Evolutionary conservation across 2,888 invertebrate genomes (phyloP), one percentile per base, ranked within the genome.

Genomic region (Drosophila formosana): DNA sequence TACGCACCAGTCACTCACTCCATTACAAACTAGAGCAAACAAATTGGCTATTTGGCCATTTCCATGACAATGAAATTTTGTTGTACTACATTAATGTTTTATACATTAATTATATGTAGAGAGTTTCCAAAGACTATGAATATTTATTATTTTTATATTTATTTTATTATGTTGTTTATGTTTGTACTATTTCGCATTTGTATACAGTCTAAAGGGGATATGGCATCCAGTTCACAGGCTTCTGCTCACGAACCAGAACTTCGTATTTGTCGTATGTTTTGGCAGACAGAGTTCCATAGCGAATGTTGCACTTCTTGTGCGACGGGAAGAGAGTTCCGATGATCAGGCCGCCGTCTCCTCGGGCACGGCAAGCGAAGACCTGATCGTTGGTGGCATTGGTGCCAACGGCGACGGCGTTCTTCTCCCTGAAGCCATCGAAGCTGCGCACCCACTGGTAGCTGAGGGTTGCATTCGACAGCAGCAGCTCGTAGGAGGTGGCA

Each of bases 391-490:
- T 3, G 1, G 9, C 1, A 11, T 46, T 69, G 0, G 85, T 82
- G 1, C 81, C 81, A 0, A 77, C 80, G 9, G 66, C 63, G 0
- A 82, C 80, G 4, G 52, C 8, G 8, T 51, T 41, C n/a, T 28
- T 49, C 45, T 82, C 81, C 51, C 28, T 26, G 32, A 37, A 79
- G 2, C 81, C 81, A 62, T 82, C 76, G 47, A 3, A 82, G 13
- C 81, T 82, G 30, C 76, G 74, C 5, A 67, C 61, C 81, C 81
- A 82, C 0, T 61, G n/a, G 18, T 82, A 82, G 7, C 49, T 60
- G 1, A 67, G 1, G 6, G 75, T 62, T 8, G 23, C 68, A 43
- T 72, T 66, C 18, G 65, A 8, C 0, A 79, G 56, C n/a, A 84
- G 50, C 18, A 79, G 0, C 0, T 69, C 52, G 11, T 72, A 82